Conservation (phyloP, 2,888 invertebrate species). For the Agrotis puta region DNA sequence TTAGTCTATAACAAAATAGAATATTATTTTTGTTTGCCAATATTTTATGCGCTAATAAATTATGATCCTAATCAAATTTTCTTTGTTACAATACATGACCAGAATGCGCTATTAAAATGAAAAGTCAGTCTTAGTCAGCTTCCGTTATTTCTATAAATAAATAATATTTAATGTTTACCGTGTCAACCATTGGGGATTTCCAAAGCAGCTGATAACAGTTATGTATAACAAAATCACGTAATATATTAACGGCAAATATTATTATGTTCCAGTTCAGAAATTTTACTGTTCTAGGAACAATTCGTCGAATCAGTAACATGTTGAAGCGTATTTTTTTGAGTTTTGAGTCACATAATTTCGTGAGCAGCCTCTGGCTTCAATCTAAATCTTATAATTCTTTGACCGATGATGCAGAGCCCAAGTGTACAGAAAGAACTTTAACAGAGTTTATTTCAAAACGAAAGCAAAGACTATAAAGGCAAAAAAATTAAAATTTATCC, state of each 20-base stretch:
- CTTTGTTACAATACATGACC: not conserved
- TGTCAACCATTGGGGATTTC: constrained; percentile 20
- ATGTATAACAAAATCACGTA: constrained; percentile 12
- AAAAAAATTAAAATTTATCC: too few relatives aligned
- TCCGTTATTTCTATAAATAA: constrained; percentile 9
- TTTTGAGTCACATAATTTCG: too few relatives aligned
- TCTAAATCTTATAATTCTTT: too few relatives aligned
- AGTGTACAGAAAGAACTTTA: too few relatives aligned
- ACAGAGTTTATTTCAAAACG: too few relatives aligned
- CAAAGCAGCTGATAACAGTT: constrained; percentile 21
- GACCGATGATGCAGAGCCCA: too few relatives aligned
- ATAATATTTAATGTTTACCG: not conserved
- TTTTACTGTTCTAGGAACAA: not conserved
- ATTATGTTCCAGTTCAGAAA: not conserved
- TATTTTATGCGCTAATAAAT: not conserved
- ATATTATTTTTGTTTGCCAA: not conserved
- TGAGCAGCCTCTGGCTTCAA: too few relatives aligned
- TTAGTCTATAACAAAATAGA: too few relatives aligned
- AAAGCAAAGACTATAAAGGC: too few relatives aligned
- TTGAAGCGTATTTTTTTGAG: not conserved
- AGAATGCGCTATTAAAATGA: not conserved
- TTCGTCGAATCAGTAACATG: not conserved
- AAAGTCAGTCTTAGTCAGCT: not conserved
- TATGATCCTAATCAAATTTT: not conserved
- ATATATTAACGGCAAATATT: not conserved